Evolutionary conservation across 2,888 invertebrate genomes (phyloP).

Genomic region (Callosobruchus maculatus): DNA sequence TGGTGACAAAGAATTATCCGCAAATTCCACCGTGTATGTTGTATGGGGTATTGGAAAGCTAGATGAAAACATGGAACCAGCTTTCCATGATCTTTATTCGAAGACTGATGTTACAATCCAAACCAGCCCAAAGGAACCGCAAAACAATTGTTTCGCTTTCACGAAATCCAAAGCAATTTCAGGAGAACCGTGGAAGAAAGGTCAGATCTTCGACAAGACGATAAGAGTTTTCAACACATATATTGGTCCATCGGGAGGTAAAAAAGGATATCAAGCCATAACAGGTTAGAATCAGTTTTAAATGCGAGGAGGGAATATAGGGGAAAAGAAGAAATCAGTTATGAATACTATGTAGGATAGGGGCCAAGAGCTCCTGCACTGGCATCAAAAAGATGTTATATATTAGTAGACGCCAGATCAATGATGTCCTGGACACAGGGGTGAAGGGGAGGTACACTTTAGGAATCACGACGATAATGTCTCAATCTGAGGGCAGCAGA

Average conservation of each 20-base stretch:
- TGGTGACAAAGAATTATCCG: constrained; percentile 70
- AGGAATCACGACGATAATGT: no score
- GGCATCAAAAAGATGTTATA: no score
- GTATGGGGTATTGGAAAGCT: constrained; percentile 84
- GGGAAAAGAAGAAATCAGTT: no score
- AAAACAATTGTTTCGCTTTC: constrained; percentile 73
- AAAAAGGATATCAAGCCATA: constrained; percentile 71
- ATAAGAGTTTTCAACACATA: constrained; percentile 76
- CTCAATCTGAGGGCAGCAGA: no score
- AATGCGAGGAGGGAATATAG: background rate
- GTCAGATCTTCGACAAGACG: constrained; percentile 63
- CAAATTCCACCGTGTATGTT: constrained; percentile 58
- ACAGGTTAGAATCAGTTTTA: constrained; percentile 52
- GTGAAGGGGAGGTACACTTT: no score
- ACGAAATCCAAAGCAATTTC: constrained; percentile 49
- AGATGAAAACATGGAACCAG: constrained; percentile 73
- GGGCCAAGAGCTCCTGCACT: no score
- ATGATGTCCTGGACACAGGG: no score
- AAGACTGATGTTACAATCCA: constrained; percentile 65
- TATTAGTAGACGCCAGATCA: no score
- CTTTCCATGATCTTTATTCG: constrained; percentile 78
- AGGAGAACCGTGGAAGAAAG: constrained; percentile 57
- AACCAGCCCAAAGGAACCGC: constrained; percentile 61
- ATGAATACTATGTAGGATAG: no score
- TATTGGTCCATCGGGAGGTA: constrained; percentile 80